Evolutionary conservation across 1,140 invertebrate genomes (phyloP), one percentile per base, ranked within the genome.

Genomic region (Babylonia areolata): DNA sequence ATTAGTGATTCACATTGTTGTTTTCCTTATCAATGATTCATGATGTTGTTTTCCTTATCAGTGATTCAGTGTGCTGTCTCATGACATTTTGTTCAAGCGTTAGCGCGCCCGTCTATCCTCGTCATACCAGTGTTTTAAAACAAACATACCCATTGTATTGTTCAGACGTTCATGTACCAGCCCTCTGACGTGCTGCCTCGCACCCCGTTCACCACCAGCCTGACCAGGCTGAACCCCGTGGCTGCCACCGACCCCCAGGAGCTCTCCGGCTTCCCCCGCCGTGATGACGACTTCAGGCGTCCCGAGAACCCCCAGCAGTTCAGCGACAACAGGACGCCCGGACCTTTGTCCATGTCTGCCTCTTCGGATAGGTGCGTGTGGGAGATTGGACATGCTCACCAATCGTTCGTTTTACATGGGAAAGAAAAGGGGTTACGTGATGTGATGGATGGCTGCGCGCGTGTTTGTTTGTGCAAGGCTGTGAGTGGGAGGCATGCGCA

Each of bases 91-190:
- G n/a, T n/a, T n/a, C n/a, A n/a, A n/a, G n/a, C n/a, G n/a, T n/a
- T n/a, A n/a, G n/a, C n/a, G n/a, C n/a, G n/a, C n/a, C n/a, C n/a
- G n/a, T n/a, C n/a, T n/a, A n/a, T n/a, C n/a, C n/a, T 51, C 17
- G 9, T 51, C 46, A 51, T 51, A 51, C 46, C 42, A n/a, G n/a
- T 46, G 42, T 51, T 51, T 9, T 17, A 51, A 12, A 12, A 69
- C 23, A 12, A 69, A 69, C 64, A 23, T 2, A 23, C 28, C 6
- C 28, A 23, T 28, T 12, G 15, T 73, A 5, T 73, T 73, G 3
- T 73, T 73, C 71, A 73, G 71, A 73, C 71, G 6, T 73, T 35
- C 71, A 37, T 73, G 71, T 73, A 73, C 71, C 71, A 73, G 71
- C 71, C 71, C 12, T 35, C 31, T 9, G 71, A 37, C n/a, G 1